A percentile compares a stretch with the other conserved stretches of the same genome.
Evolutionary conservation across 2,797 vertebrate species (phyloP).

Genomic region (Dendrocincla fuliginosa): DNA sequence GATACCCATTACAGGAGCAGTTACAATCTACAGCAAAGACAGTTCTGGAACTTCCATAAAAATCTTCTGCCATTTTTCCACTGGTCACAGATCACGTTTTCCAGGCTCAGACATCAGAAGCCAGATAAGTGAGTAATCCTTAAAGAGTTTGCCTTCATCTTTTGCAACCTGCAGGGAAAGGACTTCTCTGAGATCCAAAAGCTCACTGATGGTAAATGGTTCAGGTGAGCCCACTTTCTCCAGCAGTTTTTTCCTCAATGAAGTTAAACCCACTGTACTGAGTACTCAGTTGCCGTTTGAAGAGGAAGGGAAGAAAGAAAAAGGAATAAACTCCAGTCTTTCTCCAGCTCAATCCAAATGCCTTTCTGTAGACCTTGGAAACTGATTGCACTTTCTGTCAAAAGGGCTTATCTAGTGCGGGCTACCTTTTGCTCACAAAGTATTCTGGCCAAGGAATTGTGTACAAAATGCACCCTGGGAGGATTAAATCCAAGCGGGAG

Average conservation of each 20-base stretch:
- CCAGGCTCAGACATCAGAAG: slow-evolving; percentile 53
- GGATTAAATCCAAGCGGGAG: neutral
- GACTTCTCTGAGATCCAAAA: slow-evolving; percentile 56
- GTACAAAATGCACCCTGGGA: neutral
- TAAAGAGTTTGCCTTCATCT: slow-evolving; percentile 62
- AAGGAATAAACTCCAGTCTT: neutral
- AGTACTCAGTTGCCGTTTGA: slow-evolving; percentile 44
- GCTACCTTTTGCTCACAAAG: neutral
- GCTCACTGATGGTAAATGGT: slow-evolving; percentile 51
- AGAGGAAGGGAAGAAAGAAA: slow-evolving; percentile 6
- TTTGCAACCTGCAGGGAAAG: slow-evolving; percentile 60
- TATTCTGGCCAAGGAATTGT: neutral
- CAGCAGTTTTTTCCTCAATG: slow-evolving; percentile 53
- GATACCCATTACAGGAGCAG: slow-evolving; percentile 12
- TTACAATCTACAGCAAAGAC: slow-evolving; percentile 9
- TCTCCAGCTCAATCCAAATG: slow-evolving; percentile 5
- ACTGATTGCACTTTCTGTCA: slow-evolving; percentile 8
- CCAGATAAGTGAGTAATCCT: slow-evolving; percentile 49
- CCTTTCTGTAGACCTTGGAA: neutral
- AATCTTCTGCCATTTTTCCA: slow-evolving; percentile 45
- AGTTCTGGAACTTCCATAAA: slow-evolving; percentile 34
- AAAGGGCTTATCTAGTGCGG: neutral
- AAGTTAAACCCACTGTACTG: slow-evolving; percentile 46
- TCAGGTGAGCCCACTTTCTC: slow-evolving; percentile 56
- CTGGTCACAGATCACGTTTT: slow-evolving; percentile 60